phyloP scores from a whole-genome alignment of 2,888 invertebrate species.

The Teleogryllus oceanicus region DNA sequence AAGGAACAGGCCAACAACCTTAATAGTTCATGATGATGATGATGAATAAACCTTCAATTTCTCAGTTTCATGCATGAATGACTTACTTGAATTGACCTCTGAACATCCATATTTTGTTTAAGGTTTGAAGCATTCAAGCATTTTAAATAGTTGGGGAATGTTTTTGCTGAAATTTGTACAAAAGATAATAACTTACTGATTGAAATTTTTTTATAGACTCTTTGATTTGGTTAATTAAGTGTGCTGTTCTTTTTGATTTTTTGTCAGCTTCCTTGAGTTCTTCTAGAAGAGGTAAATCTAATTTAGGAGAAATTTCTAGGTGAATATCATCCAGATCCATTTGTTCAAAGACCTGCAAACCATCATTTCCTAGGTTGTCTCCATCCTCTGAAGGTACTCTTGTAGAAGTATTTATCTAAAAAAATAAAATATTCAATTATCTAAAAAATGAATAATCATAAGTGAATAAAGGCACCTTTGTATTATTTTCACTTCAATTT shows the following conservation, averaged over 20 bases:
- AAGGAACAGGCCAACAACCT: too few species aligned
- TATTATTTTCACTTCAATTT: too few species aligned
- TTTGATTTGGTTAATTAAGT: slow-evolving; percentile 49
- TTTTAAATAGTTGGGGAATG: neutral
- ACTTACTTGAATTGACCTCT: neutral
- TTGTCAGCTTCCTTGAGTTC: slow-evolving; percentile 52
- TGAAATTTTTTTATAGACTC: slow-evolving; percentile 42
- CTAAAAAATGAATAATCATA: too few species aligned
- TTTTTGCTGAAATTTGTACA: too few species aligned
- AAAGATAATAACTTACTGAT: neutral
- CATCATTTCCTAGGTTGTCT: neutral
- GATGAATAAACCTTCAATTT: too few species aligned
- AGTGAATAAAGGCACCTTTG: too few species aligned
- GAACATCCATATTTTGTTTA: too few species aligned
- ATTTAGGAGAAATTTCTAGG: neutral
- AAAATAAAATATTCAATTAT: too few species aligned
- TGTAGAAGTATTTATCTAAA: too few species aligned
- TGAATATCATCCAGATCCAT: slow-evolving; percentile 4
- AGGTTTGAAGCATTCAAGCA: neutral
- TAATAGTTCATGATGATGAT: too few species aligned
- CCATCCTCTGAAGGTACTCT: neutral
- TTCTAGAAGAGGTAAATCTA: slow-evolving; percentile 42
- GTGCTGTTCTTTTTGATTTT: slow-evolving; percentile 51
- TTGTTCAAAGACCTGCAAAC: neutral
- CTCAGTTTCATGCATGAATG: neutral